Evolutionary conservation across 1,140 invertebrate genomes (phyloP), one percentile per base, ranked within the genome.

Genomic region (Lithobius niger): DNA sequence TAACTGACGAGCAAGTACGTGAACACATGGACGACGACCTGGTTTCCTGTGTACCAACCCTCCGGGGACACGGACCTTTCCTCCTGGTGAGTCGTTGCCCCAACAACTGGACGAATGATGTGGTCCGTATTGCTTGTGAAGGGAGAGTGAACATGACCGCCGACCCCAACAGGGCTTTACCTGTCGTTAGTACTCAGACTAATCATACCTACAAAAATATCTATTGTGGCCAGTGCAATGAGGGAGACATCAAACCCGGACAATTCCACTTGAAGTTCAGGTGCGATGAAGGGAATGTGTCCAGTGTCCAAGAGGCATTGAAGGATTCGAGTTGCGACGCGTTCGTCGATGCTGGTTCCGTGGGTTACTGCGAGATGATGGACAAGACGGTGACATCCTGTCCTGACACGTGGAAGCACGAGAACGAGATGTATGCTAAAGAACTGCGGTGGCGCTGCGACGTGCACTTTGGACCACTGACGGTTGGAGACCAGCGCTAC

Each of bases 211-310:
- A 50, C 27, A 26, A 24, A 4, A 50, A 50, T 21, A 50, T 50
- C 27, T 50, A 25, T 19, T 50, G 48, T 27, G 48, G 13, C 19
- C 48, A 50, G 13, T 50, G 48, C 48, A 50, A 50, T 26, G 48
- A 50, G 21, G 48, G 48, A 13, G 24, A 25, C 13, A 50, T 50
- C 48, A 10, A 50, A 50, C 48, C 48, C 24, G 48, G 48, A 27
- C 48, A 50, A 27, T 50, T 26, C 19, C 48, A 50, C 3, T 4
- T 50, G 22, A 50, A 50, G 27, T 50, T 50, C 21, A 10, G 48
- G 10, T 50, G 48, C 27, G 22, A 19, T 21, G 19, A 21, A 21
- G 48, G 48, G 16, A 50, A 50, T 26, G 48, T 50, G 13, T 16
- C 48, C 6, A 26, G 24, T 27, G 24, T 50, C 4, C 48, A 3